Evolutionary conservation across 2,888 invertebrate species (phyloP).

Genomic region (Trachelus stipa): DNA sequence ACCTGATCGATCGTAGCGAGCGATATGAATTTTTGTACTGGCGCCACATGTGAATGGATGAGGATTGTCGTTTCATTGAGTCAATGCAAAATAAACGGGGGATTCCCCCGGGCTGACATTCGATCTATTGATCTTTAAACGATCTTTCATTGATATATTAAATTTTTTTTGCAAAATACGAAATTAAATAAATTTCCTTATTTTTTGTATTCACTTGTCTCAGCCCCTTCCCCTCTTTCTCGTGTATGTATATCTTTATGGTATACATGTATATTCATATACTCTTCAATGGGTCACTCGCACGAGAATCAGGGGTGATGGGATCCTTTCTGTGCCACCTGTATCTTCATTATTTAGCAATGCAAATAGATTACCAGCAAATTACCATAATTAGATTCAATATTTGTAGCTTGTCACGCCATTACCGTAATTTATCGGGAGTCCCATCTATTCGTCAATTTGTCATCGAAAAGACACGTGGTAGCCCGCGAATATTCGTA

Average conservation of each 20-base stretch:
- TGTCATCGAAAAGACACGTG: constrained; percentile 23
- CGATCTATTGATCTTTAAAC: neutral
- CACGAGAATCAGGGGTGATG: constrained; percentile 37
- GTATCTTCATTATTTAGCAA: constrained; percentile 56
- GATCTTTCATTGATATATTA: neutral
- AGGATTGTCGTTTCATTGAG: neutral
- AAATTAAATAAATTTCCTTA: neutral
- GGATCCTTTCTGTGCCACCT: constrained; percentile 53
- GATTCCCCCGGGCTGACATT: neutral
- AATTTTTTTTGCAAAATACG: neutral
- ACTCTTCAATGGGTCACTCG: constrained; percentile 45
- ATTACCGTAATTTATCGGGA: constrained; percentile 52
- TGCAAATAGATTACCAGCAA: constrained; percentile 55
- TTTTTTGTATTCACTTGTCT: neutral
- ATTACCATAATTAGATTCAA: constrained; percentile 63
- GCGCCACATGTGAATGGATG: neutral
- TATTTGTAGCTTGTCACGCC: constrained; percentile 59
- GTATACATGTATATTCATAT: neutral
- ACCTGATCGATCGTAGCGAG: neutral
- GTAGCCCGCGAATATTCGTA: neutral
- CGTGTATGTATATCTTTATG: neutral
- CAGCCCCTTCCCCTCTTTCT: neutral
- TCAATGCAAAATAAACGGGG: neutral
- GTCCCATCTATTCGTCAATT: constrained; percentile 41
- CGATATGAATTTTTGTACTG: neutral